A percentile compares a stretch with the other conserved stretches of the same genome.
phyloP scores from a whole-genome alignment of 2,888 invertebrate species.

The Seira sanloemensis region DNA sequence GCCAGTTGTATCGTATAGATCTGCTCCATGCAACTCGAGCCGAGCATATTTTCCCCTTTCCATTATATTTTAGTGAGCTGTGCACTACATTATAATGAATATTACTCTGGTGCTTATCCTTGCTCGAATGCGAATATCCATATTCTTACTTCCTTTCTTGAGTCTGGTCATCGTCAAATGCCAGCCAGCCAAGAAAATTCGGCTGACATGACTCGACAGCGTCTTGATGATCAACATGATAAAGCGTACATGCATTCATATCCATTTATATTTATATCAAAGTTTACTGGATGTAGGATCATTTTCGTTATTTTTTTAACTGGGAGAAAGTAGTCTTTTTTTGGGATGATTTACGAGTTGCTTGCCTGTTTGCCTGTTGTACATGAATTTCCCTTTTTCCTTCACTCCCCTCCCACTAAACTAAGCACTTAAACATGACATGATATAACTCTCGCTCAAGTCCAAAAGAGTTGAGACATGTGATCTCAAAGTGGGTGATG shows the following conservation, averaged over 20 bases:
- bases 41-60: not conserved
- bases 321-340: not conserved
- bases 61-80: not conserved
- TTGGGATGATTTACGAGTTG: not conserved
- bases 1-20: constrained; percentile 25
- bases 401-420: no score
- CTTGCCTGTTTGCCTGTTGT: not conserved
- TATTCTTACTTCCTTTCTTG: constrained; percentile 10
- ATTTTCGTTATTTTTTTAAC: no score
- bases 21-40: not conserved
- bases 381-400: no score
- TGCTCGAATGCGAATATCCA: not conserved
- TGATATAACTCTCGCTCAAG: no score
- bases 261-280: no score
- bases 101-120: not conserved
- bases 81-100: not conserved
- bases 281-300: no score
- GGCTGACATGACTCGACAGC: not conserved
- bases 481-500: no score
- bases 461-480: no score
- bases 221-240: not conserved
- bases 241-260: no score
- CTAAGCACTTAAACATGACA: no score
- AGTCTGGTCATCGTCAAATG: constrained; percentile 56
- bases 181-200: not conserved